phyloP scores from a whole-genome alignment of 2,888 invertebrate genomes.

The Sericinus montela region DNA sequence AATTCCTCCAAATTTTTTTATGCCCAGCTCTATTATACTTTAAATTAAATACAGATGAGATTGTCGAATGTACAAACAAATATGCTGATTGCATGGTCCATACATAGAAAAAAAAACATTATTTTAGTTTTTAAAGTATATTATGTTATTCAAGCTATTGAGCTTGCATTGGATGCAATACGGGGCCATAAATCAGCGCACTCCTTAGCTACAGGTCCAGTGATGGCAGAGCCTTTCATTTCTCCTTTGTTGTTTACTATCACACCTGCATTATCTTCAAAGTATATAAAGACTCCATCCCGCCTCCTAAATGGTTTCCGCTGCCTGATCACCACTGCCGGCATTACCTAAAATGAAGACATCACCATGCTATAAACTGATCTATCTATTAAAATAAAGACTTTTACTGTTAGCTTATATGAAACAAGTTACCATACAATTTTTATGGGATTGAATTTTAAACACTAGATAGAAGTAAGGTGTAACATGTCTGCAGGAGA shows the following conservation, averaged over 20 bases:
- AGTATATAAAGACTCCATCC: slow-evolving; percentile 99
- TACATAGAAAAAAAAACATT: slow-evolving; percentile 24
- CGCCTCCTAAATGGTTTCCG: slow-evolving; percentile 99
- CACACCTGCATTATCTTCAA: slow-evolving; percentile 99
- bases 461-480: too few species aligned
- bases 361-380: too few species aligned
- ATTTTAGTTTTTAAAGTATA: slow-evolving; percentile 36
- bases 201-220: slow-evolving; percentile 99
- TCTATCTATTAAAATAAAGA: too few species aligned
- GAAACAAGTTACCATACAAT: too few species aligned
- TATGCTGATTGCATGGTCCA: too few species aligned
- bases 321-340: slow-evolving; percentile 98
- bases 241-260: slow-evolving; percentile 99
- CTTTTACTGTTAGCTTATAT: too few species aligned
- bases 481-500: too few species aligned
- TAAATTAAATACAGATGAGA: too few species aligned
- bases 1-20: too few species aligned
- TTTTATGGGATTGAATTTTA: too few species aligned
- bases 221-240: slow-evolving; percentile 99
- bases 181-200: slow-evolving; percentile 99
- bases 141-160: slow-evolving; percentile 87
- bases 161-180: slow-evolving; percentile 99
- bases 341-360: slow-evolving; percentile 88
- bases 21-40: too few species aligned
- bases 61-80: too few species aligned